Conservation (phyloP, 1,140 invertebrate genomes). For the Apocrypta bakeri region DNA sequence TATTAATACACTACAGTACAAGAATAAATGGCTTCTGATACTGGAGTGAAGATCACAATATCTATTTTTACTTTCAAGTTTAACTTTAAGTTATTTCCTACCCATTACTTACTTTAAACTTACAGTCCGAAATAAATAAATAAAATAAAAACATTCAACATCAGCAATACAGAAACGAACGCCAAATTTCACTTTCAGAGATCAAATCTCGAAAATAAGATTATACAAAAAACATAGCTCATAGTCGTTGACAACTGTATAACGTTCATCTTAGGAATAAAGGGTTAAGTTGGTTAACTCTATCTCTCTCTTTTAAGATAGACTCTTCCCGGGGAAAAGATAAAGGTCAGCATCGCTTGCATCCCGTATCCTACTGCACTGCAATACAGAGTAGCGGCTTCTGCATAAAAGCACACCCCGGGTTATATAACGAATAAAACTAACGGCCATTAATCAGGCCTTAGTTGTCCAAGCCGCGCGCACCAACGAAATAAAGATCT, state of each 20-base stretch:
- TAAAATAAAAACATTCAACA: too few species aligned
- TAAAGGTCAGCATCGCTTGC: slow-evolving; percentile 60
- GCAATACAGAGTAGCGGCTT: not conserved
- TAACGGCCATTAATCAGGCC: slow-evolving; percentile 70
- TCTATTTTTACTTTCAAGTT: too few species aligned
- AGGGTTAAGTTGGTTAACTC: not conserved
- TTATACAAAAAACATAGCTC: slow-evolving; percentile 23
- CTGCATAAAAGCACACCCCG: slow-evolving; percentile 1
- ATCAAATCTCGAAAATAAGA: slow-evolving; percentile 28
- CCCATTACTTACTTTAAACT: too few species aligned
- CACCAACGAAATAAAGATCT: slow-evolving; percentile 66
- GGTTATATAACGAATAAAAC: slow-evolving; percentile 65
- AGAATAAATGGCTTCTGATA: too few species aligned
- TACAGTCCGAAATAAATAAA: too few species aligned
- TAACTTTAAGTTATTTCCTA: too few species aligned
- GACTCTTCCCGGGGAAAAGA: slow-evolving; percentile 40
- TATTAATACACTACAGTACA: too few species aligned
- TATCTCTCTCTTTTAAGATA: not conserved
- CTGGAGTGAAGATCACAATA: too few species aligned
- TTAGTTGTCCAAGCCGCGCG: slow-evolving; percentile 56
- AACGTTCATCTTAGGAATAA: slow-evolving; percentile 23
- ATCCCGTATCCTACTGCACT: not conserved
- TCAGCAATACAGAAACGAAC: slow-evolving; percentile 14
- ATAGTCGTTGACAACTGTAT: not conserved
- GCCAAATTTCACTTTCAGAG: slow-evolving; percentile 22